These are phyloP conservation scores for Upupa epops DNA, from an alignment of 2,113 vertebrate genomes.

Conservation along the genomic window DNA sequence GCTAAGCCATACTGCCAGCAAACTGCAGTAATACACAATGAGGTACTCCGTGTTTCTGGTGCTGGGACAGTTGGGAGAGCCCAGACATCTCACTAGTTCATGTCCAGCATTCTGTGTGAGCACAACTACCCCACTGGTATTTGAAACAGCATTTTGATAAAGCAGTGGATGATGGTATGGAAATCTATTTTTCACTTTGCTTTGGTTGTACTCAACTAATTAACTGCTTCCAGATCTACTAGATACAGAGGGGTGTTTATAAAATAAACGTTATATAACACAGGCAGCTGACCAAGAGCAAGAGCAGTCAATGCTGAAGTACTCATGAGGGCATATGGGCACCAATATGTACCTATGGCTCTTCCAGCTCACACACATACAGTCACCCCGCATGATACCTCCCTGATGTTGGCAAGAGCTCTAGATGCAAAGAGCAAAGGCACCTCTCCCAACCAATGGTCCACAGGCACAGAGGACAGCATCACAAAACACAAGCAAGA, in stretches of 20 bases:
- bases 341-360: rapidly evolving
- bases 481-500: not conserved
- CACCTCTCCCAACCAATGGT: not conserved
- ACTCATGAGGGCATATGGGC: not conserved
- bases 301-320: not conserved
- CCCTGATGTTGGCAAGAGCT: rapidly evolving
- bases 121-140: rapidly evolving
- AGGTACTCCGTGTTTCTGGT: not conserved
- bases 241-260: not conserved
- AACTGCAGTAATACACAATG: not conserved
- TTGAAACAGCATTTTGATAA: not conserved
- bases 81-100: rapidly evolving
- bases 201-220: not conserved
- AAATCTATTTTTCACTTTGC: not conserved
- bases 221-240: not conserved
- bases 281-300: not conserved
- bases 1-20: not conserved
- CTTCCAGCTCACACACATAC: not conserved
- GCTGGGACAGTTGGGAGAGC: not conserved
- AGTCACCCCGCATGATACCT: not conserved
- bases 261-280: not conserved
- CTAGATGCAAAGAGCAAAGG: not conserved
- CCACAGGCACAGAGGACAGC: not conserved
- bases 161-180: not conserved
- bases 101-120: rapidly evolving